Evolutionary conservation across 1,140 invertebrate genomes (phyloP), one percentile per base, ranked within the genome.

Genomic region (Leptoteleia sp.): DNA sequence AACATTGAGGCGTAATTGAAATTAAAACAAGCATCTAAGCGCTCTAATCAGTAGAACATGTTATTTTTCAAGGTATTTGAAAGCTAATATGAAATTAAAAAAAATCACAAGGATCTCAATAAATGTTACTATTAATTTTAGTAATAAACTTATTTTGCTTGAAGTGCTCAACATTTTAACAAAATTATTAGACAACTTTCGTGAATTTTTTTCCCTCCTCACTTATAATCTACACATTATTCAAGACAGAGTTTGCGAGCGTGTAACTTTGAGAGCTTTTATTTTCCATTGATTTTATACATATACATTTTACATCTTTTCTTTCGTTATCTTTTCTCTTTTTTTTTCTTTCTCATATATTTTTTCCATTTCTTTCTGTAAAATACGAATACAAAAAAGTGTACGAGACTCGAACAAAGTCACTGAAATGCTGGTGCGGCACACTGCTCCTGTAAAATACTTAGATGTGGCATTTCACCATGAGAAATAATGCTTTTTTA

Each of bases 401-500:
- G 79, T 81, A 79, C 72, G 78, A 82, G 76, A 81, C 82, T 82
- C 37, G 77, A 81, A 81, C 33, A 67, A 52, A 67, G 82, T 86
- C 83, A 83, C 62, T 82, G 79, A 87, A 85, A 87, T 84, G 85
- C 59, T 83, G 88, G 83, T 87, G 88, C 82, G 85, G 83, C 77
- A 70, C 77, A 70, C 88, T 82, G 86, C 86, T 88, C 86, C 88
- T 88, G 87, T 81, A 89, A 88, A 88, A 88, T 87, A 89, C 86
- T 88, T 84, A 86, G 83, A 87, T 81, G 82, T 84, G 73, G 82
- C 79, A 84, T 81, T 81, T 71, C 65, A 81, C 80, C 72, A 55
- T 77, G 77, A 83, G 70, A 81, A 84, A 82, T 79, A 81, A 35
- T 82, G 40, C 42, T 59, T 82, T 50, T 59, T 25, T 65, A 45